A percentile compares a stretch with the other conserved stretches of the same genome.
Evolutionary conservation across 1,140 invertebrate genomes (phyloP).

Genomic region (Cryptotermes secundus): DNA sequence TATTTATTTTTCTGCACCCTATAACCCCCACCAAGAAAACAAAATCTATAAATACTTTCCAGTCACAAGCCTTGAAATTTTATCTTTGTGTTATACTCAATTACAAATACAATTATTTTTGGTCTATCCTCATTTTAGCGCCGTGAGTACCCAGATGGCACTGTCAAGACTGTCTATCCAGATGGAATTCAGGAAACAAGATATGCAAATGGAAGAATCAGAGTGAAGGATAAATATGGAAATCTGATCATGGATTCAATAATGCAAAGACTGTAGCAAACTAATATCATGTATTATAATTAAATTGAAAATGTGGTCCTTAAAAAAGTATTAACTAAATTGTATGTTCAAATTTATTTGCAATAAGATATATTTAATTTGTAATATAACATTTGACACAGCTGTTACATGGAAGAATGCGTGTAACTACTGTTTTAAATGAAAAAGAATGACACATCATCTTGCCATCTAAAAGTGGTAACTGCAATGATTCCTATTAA

Average conservation of each 20-base stretch:
- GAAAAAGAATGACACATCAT: neutral
- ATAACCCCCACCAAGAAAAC: too few species aligned
- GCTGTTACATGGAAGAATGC: neutral
- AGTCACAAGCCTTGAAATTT: neutral
- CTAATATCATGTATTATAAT: neutral
- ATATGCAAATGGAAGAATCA: conserved; percentile 81
- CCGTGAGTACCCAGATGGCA: conserved; percentile 90
- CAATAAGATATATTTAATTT: too few species aligned
- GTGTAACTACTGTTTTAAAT: neutral
- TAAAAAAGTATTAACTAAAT: too few species aligned
- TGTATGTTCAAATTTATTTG: too few species aligned
- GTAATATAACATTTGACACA: neutral
- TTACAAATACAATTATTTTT: too few species aligned
- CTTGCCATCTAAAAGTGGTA: too few species aligned
- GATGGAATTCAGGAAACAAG: conserved; percentile 88
- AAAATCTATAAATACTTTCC: neutral
- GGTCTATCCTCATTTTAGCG: conserved; percentile 57
- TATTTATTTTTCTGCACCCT: too few species aligned
- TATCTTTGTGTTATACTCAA: neutral
- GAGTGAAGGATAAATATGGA: conserved; percentile 70
- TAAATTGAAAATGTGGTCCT: neutral
- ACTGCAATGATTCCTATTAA: neutral
- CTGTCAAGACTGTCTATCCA: conserved; percentile 81
- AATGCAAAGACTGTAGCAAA: neutral
- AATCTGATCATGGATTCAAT: conserved; percentile 26